Percentiles rank a stretch among this genome's conserved stretches.
These are phyloP conservation scores for Crotalus helleri DNA, from an alignment of 2,113 vertebrate genomes.

Conservation along the genomic window DNA sequence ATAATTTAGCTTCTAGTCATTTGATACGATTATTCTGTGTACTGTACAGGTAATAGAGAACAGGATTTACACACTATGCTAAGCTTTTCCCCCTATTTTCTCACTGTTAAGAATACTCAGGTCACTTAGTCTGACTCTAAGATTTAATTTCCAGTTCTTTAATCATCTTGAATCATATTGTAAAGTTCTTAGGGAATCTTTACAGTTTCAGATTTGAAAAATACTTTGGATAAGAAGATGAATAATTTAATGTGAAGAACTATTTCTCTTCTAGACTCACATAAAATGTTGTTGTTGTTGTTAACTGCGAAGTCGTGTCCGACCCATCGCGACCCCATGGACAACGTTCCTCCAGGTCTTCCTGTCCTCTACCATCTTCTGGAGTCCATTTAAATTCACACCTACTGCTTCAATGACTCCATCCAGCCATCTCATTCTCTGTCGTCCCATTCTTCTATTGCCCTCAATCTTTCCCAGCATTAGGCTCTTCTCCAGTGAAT, in stretches of 20 bases:
- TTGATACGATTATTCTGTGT: not conserved
- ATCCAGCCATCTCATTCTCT: too few species aligned
- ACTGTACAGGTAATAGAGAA: not conserved
- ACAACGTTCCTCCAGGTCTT: too few species aligned
- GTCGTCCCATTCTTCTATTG: too few species aligned
- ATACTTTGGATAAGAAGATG: slow-evolving; percentile 58
- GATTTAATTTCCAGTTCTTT: slow-evolving; percentile 53
- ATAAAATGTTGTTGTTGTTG: too few species aligned
- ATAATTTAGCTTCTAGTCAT: not conserved
- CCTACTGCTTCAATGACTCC: too few species aligned
- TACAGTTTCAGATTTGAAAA: slow-evolving; percentile 54
- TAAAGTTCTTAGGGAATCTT: slow-evolving; percentile 45
- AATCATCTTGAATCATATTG: slow-evolving; percentile 42
- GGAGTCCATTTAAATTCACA: too few species aligned
- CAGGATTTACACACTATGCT: not conserved
- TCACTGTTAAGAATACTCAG: not conserved
- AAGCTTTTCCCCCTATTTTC: not conserved
- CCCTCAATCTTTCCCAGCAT: too few species aligned
- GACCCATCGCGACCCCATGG: too few species aligned
- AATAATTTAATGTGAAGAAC: slow-evolving; percentile 49
- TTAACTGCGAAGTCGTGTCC: too few species aligned
- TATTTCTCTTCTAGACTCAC: slow-evolving; percentile 43
- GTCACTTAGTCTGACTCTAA: not conserved
- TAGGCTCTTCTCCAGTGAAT: too few species aligned
- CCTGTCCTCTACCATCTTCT: too few species aligned